phyloP scores from a whole-genome alignment of 2,888 invertebrate genomes.

The Ornithoptera priamus region DNA sequence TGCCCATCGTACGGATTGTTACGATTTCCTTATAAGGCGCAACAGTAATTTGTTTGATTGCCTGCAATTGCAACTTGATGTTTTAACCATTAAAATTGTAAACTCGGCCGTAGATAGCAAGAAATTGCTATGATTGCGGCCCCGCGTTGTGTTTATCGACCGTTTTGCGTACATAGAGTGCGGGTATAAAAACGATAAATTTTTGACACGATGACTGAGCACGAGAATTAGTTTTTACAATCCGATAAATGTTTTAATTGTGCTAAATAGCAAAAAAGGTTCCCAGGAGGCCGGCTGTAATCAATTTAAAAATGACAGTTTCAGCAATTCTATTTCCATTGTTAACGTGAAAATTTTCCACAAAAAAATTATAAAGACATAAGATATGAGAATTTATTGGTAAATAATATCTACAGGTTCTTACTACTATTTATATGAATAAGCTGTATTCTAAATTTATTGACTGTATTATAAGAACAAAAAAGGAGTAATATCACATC shows the following conservation, averaged over 20 bases:
- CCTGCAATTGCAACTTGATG: conserved; percentile 67
- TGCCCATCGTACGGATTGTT: conserved; percentile 62
- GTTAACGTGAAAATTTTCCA: background rate
- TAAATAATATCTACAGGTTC: no score
- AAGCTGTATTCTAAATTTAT: no score
- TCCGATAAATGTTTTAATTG: conserved; percentile 57
- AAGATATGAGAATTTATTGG: background rate
- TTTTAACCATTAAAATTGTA: conserved; percentile 68
- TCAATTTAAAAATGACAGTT: conserved; percentile 22
- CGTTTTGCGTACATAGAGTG: conserved; percentile 47
- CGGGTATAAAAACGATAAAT: conserved; percentile 54
- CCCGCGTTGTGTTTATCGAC: conserved; percentile 49
- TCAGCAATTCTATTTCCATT: background rate
- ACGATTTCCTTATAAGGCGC: conserved; percentile 68
- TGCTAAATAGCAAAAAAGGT: conserved; percentile 37
- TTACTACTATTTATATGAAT: no score
- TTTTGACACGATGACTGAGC: conserved; percentile 57
- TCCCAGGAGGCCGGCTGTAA: background rate
- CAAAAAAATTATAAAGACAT: background rate
- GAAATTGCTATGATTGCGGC: conserved; percentile 65
- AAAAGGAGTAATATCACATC: background rate
- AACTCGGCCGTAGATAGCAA: conserved; percentile 56
- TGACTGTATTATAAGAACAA: background rate
- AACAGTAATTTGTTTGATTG: conserved; percentile 73
- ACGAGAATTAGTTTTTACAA: conserved; percentile 52